Evolutionary conservation across 2,113 vertebrate species (phyloP).

Genomic region (Trinectes maculatus): DNA sequence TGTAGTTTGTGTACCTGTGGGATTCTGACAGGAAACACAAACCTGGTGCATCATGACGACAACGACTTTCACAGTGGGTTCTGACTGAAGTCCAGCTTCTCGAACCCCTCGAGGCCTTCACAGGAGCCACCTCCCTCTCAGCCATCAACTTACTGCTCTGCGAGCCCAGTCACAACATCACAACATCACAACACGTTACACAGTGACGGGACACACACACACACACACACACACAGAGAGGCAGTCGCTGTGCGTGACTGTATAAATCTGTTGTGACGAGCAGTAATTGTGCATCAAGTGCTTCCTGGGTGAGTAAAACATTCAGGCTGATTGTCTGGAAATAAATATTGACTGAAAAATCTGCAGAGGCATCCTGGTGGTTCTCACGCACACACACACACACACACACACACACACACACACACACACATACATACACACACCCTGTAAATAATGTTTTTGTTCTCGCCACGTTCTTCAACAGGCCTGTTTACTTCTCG

Average conservation of each 20-base stretch:
- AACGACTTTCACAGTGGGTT: no score
- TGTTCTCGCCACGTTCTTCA: no score
- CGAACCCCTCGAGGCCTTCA: no score
- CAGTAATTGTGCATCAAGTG: conserved; percentile 46
- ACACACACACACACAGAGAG: conserved; percentile 6
- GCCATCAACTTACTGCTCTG: conserved; percentile 35
- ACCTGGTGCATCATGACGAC: no score
- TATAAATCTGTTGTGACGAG: conserved; percentile 46
- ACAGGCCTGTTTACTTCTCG: no score
- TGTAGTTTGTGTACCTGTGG: no score
- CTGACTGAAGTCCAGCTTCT: no score
- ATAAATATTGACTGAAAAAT: conserved; percentile 52
- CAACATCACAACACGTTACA: conserved; percentile 43
- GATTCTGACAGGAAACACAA: no score
- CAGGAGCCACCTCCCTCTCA: conserved; percentile 21
- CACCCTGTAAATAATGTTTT: no score
- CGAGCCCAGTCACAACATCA: conserved; percentile 13
- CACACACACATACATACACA: no score
- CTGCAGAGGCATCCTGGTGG: conserved; percentile 11
- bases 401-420: neutral
- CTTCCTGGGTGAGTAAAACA: conserved; percentile 36
- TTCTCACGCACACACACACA: no score
- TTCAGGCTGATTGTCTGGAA: conserved; percentile 40
- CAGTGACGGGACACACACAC: no score
- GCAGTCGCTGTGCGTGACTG: conserved; percentile 10